Conservation (phyloP, 2,797 vertebrate genomes). For the Carduelis carduelis region DNA sequence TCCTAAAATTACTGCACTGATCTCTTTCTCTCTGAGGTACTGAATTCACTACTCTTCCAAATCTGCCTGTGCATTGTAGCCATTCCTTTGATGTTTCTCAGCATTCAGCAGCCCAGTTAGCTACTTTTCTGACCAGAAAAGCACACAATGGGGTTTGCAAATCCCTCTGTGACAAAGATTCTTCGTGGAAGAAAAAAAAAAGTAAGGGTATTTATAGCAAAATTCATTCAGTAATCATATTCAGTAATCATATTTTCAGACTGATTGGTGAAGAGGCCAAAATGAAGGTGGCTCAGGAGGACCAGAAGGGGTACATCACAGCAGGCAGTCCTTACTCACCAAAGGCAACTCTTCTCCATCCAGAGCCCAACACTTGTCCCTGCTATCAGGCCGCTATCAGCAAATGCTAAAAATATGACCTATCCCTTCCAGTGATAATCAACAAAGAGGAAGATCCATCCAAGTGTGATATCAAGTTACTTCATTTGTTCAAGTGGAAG, state of each 20-base stretch:
- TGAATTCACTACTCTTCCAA: background rate
- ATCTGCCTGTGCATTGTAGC: background rate
- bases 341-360: background rate
- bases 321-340: background rate
- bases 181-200: background rate
- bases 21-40: background rate
- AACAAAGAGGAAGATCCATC: background rate
- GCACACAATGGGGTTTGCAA: background rate
- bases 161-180: background rate
- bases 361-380: background rate
- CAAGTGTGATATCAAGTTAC: conserved; percentile 10
- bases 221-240: background rate
- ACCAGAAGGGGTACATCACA: background rate
- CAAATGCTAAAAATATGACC: background rate
- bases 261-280: background rate
- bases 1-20: background rate
- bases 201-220: background rate
- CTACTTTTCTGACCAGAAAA: background rate
- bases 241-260: background rate
- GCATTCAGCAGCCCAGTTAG: background rate
- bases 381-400: background rate
- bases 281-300: background rate
- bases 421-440: background rate
- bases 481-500: conserved; percentile 30
- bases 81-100: background rate